Conservation (phyloP, 2,113 vertebrate genomes). For the Semicossyphus pulcher region DNA sequence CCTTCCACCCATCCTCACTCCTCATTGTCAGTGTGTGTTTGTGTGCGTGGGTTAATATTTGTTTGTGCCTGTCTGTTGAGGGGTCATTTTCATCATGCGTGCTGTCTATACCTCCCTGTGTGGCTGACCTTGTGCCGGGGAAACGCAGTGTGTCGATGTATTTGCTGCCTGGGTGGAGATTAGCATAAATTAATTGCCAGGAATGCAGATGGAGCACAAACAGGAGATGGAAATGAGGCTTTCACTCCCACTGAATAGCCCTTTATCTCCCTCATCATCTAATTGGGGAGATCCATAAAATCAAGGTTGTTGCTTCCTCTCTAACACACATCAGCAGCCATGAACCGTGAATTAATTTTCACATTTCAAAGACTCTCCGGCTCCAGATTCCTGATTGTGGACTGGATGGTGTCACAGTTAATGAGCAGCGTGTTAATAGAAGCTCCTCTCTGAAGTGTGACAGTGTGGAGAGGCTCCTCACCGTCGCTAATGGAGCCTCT, state of each 20-base stretch:
- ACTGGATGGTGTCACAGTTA: constrained; percentile 9
- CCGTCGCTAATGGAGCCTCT: neutral
- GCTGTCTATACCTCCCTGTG: constrained; percentile 25
- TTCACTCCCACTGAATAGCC: constrained; percentile 17
- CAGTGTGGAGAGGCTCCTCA: neutral
- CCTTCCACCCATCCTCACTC: constrained; percentile 24
- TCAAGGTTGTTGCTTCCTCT: constrained; percentile 4
- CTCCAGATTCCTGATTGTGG: neutral
- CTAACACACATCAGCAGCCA: neutral
- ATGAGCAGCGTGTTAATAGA: constrained; percentile 29
- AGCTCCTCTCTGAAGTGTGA: constrained; percentile 2
- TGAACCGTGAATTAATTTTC: constrained; percentile 18
- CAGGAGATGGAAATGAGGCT: constrained; percentile 39
- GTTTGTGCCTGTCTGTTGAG: constrained; percentile 6
- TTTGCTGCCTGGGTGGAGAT: constrained; percentile 26
- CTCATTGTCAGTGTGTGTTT: constrained; percentile 33
- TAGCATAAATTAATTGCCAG: constrained; percentile 62
- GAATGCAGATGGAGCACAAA: constrained; percentile 50
- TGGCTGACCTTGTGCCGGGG: constrained; percentile 41
- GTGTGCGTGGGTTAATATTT: constrained; percentile 4
- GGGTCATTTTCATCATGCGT: neutral
- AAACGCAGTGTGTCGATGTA: constrained; percentile 7
- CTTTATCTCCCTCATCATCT: constrained; percentile 56
- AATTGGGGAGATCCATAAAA: constrained; percentile 40
- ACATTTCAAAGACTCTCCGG: neutral